Conservation (phyloP, 2,113 vertebrate genomes). For the Saguinus imperator region DNA sequence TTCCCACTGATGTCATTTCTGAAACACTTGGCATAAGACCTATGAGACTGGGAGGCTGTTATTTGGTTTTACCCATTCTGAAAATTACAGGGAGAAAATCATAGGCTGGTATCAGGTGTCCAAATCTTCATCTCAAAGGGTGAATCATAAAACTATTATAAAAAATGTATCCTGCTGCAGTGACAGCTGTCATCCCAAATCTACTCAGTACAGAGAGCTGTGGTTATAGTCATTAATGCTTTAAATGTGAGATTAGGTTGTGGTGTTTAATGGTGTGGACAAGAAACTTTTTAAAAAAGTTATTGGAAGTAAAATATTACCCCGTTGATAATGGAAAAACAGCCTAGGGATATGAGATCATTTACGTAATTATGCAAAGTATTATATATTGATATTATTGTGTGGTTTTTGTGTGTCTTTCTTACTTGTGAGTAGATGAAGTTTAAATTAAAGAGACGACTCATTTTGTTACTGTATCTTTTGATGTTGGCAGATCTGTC, state of each 20-base stretch:
- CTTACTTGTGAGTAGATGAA: background rate
- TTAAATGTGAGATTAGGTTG: slow-evolving; percentile 59
- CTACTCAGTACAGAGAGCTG: slow-evolving; percentile 43
- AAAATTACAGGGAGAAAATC: slow-evolving; percentile 77
- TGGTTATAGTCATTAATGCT: slow-evolving; percentile 61
- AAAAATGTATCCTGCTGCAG: slow-evolving; percentile 68
- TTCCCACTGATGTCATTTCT: slow-evolving; percentile 54
- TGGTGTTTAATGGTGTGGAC: slow-evolving; percentile 58
- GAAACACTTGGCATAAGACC: slow-evolving; percentile 69
- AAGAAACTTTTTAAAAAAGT: slow-evolving; percentile 63
- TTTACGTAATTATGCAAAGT: slow-evolving; percentile 40
- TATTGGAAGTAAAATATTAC: slow-evolving; percentile 64
- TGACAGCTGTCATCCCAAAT: slow-evolving; percentile 78
- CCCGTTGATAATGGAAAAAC: slow-evolving; percentile 14
- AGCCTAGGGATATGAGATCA: slow-evolving; percentile 45
- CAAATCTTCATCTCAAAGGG: slow-evolving; percentile 70
- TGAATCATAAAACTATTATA: slow-evolving; percentile 80
- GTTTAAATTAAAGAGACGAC: background rate
- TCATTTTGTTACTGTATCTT: background rate
- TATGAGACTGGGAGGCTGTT: slow-evolving; percentile 56
- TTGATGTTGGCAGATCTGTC: background rate
- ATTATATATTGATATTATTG: background rate
- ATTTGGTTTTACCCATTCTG: slow-evolving; percentile 68
- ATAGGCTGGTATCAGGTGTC: slow-evolving; percentile 70
- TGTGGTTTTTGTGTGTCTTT: slow-evolving; percentile 12